phyloP scores from a whole-genome alignment of 2,113 vertebrate species.

The Gnathonemus echidnorhynchus region DNA sequence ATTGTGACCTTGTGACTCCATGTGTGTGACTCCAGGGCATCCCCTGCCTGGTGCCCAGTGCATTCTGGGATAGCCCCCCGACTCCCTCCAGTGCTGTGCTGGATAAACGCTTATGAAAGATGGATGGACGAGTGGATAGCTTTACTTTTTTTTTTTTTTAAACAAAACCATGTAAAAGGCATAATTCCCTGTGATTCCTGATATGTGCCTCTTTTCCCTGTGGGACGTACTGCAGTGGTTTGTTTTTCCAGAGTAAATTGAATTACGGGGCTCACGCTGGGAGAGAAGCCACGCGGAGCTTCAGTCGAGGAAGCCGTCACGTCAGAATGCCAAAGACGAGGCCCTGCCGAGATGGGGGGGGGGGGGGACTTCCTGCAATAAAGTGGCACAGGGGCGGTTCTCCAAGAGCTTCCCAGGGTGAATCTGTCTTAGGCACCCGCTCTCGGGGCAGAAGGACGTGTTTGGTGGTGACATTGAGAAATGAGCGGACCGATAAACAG shows the following conservation, averaged over 20 bases:
- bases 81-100: not conserved
- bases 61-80: not conserved
- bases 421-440: slow-evolving; percentile 13
- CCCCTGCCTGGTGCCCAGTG: not conserved
- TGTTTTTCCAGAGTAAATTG: slow-evolving; percentile 62
- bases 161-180: slow-evolving; percentile 10
- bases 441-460: slow-evolving; percentile 11
- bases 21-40: not conserved
- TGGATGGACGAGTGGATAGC: not conserved
- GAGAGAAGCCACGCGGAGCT: slow-evolving; percentile 40
- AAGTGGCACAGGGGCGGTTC: slow-evolving; percentile 21
- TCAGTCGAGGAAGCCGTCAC: slow-evolving; percentile 36
- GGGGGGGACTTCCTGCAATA: slow-evolving; percentile 32
- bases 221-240: slow-evolving; percentile 51
- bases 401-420: slow-evolving; percentile 31
- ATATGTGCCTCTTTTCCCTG: slow-evolving; percentile 44
- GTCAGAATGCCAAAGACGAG: slow-evolving; percentile 28
- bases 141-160: not conserved
- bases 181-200: slow-evolving; percentile 39
- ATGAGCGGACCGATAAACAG: not conserved
- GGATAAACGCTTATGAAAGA: not conserved
- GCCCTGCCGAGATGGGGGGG: slow-evolving; percentile 17
- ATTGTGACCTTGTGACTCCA: not conserved
- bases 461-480: slow-evolving; percentile 11
- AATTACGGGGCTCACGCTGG: slow-evolving; percentile 51